Conservation (phyloP, 1,140 invertebrate species). For the Sitophilus oryzae region DNA sequence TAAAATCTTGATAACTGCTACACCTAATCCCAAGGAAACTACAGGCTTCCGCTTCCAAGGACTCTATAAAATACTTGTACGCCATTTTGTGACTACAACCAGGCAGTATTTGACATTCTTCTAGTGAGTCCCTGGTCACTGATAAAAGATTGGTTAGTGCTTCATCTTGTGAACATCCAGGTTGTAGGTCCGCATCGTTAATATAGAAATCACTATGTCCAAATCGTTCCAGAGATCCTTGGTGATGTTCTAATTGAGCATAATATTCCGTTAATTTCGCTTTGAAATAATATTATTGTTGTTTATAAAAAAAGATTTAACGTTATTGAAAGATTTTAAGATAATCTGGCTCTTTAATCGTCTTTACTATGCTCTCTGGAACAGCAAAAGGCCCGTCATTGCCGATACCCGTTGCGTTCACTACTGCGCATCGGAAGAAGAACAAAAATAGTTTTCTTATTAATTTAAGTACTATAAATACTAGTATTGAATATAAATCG, state of each 20-base stretch:
- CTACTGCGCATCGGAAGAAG: no score
- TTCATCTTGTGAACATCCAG: slow-evolving; percentile 34
- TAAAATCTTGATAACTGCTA: slow-evolving; percentile 28
- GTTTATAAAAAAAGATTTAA: no score
- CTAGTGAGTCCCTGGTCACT: slow-evolving; percentile 31
- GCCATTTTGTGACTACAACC: slow-evolving; percentile 41
- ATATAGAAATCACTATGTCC: slow-evolving; percentile 40
- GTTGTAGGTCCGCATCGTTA: slow-evolving; percentile 37
- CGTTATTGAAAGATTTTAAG: no score
- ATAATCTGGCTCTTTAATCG: no score
- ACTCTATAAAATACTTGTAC: slow-evolving; percentile 40
- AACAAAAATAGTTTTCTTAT: no score
- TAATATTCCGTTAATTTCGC: no score
- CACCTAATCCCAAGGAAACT: slow-evolving; percentile 36
- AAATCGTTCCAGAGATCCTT: slow-evolving; percentile 31
- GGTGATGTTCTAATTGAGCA: slow-evolving; percentile 34
- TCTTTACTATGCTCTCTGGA: no score
- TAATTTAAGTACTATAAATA: no score
- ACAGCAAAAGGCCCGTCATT: no score
- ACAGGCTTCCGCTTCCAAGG: slow-evolving; percentile 34
- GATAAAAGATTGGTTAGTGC: slow-evolving; percentile 25
- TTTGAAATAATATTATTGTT: no score
- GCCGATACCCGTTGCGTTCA: no score
- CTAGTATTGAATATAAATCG: no score
- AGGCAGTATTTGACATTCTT: slow-evolving; percentile 35